Percentiles rank a stretch among this genome's conserved stretches.
Evolutionary conservation across 2,888 invertebrate genomes (phyloP).

Genomic region (Epirrhoe alternata): DNA sequence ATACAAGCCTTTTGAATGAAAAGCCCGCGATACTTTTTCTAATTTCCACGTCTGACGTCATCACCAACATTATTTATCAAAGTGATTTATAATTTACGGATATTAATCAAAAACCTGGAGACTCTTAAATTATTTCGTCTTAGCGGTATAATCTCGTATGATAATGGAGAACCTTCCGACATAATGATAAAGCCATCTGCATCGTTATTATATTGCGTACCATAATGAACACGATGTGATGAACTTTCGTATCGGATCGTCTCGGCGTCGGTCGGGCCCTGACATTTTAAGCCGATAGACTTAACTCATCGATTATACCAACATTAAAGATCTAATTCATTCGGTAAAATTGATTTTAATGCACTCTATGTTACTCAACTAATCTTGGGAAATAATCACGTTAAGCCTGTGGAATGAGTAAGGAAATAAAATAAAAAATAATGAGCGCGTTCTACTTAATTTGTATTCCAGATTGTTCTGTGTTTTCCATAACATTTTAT

Average conservation of each 20-base stretch:
- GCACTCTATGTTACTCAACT: constrained; percentile 34
- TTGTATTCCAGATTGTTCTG: constrained; percentile 38
- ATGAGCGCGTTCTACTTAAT: constrained; percentile 31
- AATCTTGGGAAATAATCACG: constrained; percentile 31
- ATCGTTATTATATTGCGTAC: constrained; percentile 68
- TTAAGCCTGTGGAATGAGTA: constrained; percentile 27
- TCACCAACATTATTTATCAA: constrained; percentile 6
- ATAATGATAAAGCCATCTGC: constrained; percentile 80
- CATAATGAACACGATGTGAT: constrained; percentile 79
- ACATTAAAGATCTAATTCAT: constrained; percentile 60
- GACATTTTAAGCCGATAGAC: constrained; percentile 73
- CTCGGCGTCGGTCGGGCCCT: constrained; percentile 59
- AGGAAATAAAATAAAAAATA: constrained; percentile 31
- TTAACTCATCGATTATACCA: constrained; percentile 69
- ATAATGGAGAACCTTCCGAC: constrained; percentile 66
- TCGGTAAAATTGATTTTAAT: constrained; percentile 40
- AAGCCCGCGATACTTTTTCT: neutral
- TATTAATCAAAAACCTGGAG: constrained; percentile 18
- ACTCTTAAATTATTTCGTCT: constrained; percentile 39
- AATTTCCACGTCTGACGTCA: neutral
- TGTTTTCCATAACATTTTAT: constrained; percentile 46
- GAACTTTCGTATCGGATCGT: constrained; percentile 74
- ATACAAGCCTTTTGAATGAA: neutral
- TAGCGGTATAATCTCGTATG: constrained; percentile 54
- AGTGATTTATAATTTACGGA: constrained; percentile 10